Conservation (phyloP, 2,113 vertebrate species). For the Mystacornis crossleyi region DNA sequence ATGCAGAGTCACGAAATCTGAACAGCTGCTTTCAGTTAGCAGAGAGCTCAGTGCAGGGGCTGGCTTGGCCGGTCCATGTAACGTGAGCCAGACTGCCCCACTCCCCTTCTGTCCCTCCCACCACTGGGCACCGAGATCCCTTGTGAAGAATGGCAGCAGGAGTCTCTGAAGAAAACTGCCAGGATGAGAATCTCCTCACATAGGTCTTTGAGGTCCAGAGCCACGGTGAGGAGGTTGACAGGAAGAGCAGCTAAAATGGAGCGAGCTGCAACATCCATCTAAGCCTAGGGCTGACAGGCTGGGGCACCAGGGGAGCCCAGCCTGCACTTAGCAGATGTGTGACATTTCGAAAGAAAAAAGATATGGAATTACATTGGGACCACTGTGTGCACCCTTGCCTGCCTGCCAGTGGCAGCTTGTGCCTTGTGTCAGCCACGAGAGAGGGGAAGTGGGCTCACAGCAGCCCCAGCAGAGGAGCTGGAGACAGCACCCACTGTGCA, state of each 20-base stretch:
- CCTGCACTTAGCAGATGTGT: background rate
- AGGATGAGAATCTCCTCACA: background rate
- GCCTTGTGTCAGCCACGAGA: background rate
- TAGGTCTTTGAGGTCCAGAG: background rate
- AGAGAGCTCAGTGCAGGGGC: background rate
- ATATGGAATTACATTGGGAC: background rate
- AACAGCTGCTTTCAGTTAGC: conserved; percentile 72
- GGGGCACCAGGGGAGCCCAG: background rate
- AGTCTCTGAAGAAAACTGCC: background rate
- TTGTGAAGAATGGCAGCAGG: background rate
- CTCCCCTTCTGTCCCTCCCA: background rate
- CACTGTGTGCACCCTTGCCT: background rate
- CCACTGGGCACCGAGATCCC: background rate
- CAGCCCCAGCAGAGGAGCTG: background rate
- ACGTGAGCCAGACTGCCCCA: background rate
- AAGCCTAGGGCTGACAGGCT: background rate
- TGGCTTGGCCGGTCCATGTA: background rate
- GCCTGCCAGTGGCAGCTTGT: background rate
- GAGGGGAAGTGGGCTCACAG: background rate
- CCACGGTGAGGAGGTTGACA: background rate
- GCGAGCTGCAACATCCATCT: background rate
- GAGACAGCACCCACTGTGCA: background rate
- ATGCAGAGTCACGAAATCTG: conserved; percentile 47
- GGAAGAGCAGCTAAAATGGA: background rate
- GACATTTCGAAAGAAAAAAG: background rate